Percentiles rank a stretch among this genome's conserved stretches.
These are phyloP conservation scores for Zoanthus sansibaricus DNA, from an alignment of 92 coral and sea anemone genomes.

Conservation along the genomic window DNA sequence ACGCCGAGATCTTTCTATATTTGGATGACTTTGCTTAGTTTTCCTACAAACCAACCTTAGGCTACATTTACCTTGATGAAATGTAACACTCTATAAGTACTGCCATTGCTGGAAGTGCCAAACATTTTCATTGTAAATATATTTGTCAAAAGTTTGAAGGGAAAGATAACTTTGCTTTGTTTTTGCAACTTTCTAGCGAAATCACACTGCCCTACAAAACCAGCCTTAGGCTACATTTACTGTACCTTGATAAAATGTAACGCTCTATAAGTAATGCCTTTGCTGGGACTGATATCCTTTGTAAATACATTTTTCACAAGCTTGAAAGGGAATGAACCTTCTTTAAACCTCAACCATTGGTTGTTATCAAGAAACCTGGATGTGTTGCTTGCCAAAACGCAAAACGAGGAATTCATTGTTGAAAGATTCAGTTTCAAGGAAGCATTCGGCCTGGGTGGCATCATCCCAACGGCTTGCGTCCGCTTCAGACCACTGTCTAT, in stretches of 20 bases:
- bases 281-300: not conserved
- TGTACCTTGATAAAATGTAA: conserved; percentile 8
- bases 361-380: not conserved
- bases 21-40: too few relatives aligned
- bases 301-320: not conserved
- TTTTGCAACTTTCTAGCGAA: not conserved
- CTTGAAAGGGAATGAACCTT: not conserved
- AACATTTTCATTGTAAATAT: not conserved
- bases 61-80: conserved; percentile 2
- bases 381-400: not conserved
- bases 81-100: not conserved
- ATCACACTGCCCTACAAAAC: not conserved
- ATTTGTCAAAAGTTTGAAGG: conserved; percentile 15
- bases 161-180: not conserved
- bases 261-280: not conserved
- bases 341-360: not conserved
- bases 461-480: conserved; percentile 3
- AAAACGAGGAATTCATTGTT: not conserved
- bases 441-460: not conserved
- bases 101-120: not conserved
- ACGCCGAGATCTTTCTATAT: too few relatives aligned
- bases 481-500: not conserved
- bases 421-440: not conserved
- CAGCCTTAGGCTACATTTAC: not conserved
- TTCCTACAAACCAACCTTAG: not conserved